phyloP scores from a whole-genome alignment of 1,140 invertebrate genomes.

The Oscheius sp. region DNA sequence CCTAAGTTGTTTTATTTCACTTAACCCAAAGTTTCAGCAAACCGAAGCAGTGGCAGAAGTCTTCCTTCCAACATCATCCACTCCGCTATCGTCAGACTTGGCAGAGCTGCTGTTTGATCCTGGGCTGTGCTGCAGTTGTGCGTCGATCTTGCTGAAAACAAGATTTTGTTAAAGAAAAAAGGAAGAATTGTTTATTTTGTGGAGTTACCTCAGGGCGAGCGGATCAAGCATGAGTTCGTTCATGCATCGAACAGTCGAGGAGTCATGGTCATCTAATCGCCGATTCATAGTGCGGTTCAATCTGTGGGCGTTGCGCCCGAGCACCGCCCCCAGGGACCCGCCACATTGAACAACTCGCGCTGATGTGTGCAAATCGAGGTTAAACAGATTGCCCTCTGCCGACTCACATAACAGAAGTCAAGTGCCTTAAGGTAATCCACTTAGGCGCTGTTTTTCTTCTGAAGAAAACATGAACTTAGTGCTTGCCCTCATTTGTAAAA shows the following conservation, averaged over 20 bases:
- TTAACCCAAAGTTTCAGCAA: constrained; percentile 6
- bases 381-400: no score
- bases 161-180: not conserved
- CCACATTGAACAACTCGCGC: constrained; percentile 3
- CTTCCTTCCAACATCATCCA: constrained; percentile 23
- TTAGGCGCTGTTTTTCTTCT: no score
- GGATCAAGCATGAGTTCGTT: not conserved
- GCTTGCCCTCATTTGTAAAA: no score
- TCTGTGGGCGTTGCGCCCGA: constrained; percentile 5
- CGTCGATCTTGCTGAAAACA: constrained; percentile 26
- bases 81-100: constrained; percentile 35
- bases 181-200: no score
- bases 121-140: constrained; percentile 25
- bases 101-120: constrained; percentile 27
- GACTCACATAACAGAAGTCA: no score
- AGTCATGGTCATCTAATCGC: constrained; percentile 7
- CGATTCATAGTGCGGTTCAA: constrained; percentile 9
- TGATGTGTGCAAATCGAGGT: no score
- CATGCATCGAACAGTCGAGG: not conserved
- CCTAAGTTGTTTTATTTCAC: not conserved
- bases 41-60: constrained; percentile 6
- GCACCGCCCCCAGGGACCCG: constrained; percentile 3
- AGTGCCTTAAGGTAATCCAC: no score
- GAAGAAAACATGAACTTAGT: no score
- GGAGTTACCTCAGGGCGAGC: not conserved